Evolutionary conservation across 92 coral and sea anemone species (phyloP), one percentile per base, ranked within the genome.

Genomic region (Anthopleura xanthogrammica): DNA sequence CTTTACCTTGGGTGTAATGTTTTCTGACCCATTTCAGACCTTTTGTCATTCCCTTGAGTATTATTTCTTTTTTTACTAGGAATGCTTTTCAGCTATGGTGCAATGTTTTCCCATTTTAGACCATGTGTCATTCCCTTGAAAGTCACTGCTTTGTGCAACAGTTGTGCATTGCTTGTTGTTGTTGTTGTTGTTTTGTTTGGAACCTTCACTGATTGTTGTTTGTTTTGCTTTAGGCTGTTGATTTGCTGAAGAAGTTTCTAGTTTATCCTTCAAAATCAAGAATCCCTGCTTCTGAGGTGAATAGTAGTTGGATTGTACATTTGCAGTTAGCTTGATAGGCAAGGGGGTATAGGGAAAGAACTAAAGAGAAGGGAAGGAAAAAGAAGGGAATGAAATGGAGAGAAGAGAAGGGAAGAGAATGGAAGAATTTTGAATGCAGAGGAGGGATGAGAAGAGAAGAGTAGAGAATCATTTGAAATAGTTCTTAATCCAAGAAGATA

Each of bases 231-330:
- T 64, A 93, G 99, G 98, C 99, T 40, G 86, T 97, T 64, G 98
- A 94, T 57, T 86, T 97, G 70, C 88, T 97, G 64, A 97, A 97
- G 86, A 89, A 87, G 60, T 97, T 97, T 82, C 88, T 97, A 23
- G 99, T 97, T 80, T 97, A 97, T 85, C 98, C 95, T 71, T 97
- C 99, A 16, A 97, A 94, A 75, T 82, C 89, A 72, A 86, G 99
- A 84, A 91, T 97, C 54, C 94, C 98, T 50, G 99, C 99, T 12
- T 86, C 93, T 16, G 97, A 97, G 94, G 99, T 97, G 71, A 81
- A 62, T 62, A 1, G 10, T 29, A 62, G 29, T 19, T 62, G 24
- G 24, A 22, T 62, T 11, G 70, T 62, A 19, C 9, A 19, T 20
- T 62, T 62, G 29, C 7, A 5, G 7, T 29, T 46, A 46, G 50